Evolutionary conservation across 2,888 invertebrate genomes (phyloP), one percentile per base, ranked within the genome.

Genomic region (Drosophila mulleri): DNA sequence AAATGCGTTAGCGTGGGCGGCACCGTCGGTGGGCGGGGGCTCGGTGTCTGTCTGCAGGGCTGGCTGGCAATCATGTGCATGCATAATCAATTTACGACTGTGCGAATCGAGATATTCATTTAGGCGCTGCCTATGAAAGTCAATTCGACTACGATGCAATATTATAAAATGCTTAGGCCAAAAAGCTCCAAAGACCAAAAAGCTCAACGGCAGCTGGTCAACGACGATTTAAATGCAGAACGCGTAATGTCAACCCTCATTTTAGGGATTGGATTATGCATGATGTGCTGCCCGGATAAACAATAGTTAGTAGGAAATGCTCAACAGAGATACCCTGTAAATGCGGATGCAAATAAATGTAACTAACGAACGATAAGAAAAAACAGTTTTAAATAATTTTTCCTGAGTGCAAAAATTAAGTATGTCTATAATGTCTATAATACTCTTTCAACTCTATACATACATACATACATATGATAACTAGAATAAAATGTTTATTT

Each of bases 1-100:
- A 53, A 45, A 42, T 12, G 23, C 23, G 59, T 37, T n/a, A 20
- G 35, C 2, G 48, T 32, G 20, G 12, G 20, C 6, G 44, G 12
- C 20, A 0, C 0, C 8, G 18, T 8, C 7, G 16, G 8, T n/a
- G 39, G 16, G 29, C 3, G 23, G 23, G 54, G 14, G 18, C 6
- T n/a, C 12, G 18, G 35, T 52, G 11, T 35, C 35, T 23, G 58
- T 44, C 50, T 42, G 48, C 32, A 42, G 18, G 32, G 47, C 47
- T 48, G 29, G 29, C 29, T 29, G 66, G 54, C 39, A 58, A 58
- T 69, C 74, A 79, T 75, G 77, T 66, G 67, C 74, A 78, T 83
- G 78, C 86, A 83, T 83, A 83, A 83, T 80, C 70, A 83, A 83
- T 85, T 83, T 74, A 67, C 74, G 78, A 76, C 61, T 68, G 47